These are phyloP conservation scores for Drosophila multiciliata DNA, from an alignment of 2,888 invertebrate species.

Conservation along the genomic window DNA sequence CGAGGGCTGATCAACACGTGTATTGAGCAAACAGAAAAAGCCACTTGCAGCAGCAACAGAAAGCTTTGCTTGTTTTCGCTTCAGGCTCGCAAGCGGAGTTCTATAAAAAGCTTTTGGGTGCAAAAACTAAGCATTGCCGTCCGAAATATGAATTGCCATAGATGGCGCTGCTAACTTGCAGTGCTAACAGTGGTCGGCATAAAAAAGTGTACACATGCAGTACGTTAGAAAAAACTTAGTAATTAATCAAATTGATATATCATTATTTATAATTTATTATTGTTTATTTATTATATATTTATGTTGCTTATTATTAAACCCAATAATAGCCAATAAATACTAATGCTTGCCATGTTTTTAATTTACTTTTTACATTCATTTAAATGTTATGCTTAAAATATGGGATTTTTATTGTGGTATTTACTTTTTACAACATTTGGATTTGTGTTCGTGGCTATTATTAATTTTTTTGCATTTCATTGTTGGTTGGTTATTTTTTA, in stretches of 20 bases:
- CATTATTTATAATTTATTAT: conserved; percentile 66
- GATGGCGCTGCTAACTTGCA: conserved; percentile 9
- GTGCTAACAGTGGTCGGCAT: background rate
- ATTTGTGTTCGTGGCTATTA: conserved; percentile 24
- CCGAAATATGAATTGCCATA: background rate
- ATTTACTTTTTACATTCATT: conserved; percentile 62
- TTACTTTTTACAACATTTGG: conserved; percentile 58
- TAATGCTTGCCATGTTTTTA: conserved; percentile 41
- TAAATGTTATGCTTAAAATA: conserved; percentile 39
- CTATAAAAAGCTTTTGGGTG: conserved; percentile 12
- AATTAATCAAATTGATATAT: conserved; percentile 1
- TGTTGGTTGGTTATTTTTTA: conserved; percentile 32
- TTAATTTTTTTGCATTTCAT: conserved; percentile 17
- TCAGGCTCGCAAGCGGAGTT: background rate
- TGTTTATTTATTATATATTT: conserved; percentile 67
- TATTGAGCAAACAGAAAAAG: conserved; percentile 2
- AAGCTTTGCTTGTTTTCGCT: conserved; percentile 25
- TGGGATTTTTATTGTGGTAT: conserved; percentile 32
- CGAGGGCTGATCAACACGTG: conserved; percentile 34
- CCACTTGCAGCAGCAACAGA: conserved; percentile 3
- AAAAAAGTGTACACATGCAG: background rate
- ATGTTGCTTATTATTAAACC: conserved; percentile 52
- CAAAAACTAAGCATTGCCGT: background rate
- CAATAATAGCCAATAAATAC: conserved; percentile 52
- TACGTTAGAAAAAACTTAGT: too few relatives aligned